Percentiles rank a stretch among this genome's conserved stretches.
Conservation (phyloP, 2,113 vertebrate species). For the Odontophorus gujanensis region DNA sequence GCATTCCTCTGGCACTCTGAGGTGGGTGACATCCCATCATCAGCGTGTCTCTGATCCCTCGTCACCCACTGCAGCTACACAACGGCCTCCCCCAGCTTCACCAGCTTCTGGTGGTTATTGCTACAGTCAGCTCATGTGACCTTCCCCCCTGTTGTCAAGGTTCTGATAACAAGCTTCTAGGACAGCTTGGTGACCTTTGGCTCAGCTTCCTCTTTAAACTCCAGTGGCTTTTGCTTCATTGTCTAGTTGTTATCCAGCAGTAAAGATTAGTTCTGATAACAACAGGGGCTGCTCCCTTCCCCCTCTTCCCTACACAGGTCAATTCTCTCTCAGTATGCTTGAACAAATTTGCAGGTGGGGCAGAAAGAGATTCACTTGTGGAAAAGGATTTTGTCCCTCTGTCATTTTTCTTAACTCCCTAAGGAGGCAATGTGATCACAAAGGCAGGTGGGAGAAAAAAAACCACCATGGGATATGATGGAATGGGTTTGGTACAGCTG, state of each 20-base stretch:
- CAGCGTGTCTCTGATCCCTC: neutral
- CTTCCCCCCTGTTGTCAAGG: conserved; percentile 11
- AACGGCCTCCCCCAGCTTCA: neutral
- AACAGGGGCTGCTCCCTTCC: neutral
- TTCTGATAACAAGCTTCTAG: conserved; percentile 23
- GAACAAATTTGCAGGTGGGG: conserved; percentile 31
- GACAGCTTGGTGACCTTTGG: conserved; percentile 42
- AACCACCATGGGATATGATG: neutral
- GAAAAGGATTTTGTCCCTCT: neutral
- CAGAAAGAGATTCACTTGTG: neutral
- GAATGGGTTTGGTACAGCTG: neutral
- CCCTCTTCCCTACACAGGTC: neutral
- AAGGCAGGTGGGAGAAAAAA: neutral
- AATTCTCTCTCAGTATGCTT: neutral
- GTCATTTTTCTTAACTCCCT: neutral
- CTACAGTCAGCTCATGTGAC: neutral
- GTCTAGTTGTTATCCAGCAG: neutral
- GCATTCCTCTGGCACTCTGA: neutral
- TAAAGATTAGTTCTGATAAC: neutral
- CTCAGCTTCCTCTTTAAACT: conserved; percentile 44
- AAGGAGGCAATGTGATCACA: neutral
- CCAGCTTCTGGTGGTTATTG: neutral
- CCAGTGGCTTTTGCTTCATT: neutral
- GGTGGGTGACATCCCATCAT: neutral
- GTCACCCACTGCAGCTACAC: neutral